Conservation (phyloP, 2,797 vertebrate genomes). For the Apodemus agrarius region DNA sequence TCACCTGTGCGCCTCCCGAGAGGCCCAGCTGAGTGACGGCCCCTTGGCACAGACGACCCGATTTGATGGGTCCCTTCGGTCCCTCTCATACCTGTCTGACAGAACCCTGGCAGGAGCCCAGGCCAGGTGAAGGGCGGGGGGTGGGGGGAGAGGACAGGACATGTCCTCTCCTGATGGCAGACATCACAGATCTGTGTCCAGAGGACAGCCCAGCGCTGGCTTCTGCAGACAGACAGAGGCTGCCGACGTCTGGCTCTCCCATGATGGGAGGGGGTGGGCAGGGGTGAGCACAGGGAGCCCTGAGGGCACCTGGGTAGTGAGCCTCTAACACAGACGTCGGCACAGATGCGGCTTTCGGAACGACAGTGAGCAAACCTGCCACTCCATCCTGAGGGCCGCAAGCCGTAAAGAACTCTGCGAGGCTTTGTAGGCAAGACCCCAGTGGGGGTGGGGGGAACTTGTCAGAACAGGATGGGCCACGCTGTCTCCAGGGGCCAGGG, state of each 20-base stretch:
- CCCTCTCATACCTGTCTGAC: background rate
- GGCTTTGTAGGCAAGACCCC: background rate
- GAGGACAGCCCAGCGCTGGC: background rate
- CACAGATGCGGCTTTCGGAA: accelerated
- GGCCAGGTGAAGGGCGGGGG: constrained; percentile 4
- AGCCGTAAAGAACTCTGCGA: background rate
- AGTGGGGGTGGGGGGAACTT: background rate
- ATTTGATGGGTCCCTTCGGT: background rate
- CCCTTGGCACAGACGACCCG: background rate
- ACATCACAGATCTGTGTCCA: background rate
- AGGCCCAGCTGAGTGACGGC: constrained; percentile 51
- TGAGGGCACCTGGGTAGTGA: accelerated
- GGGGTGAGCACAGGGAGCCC: background rate
- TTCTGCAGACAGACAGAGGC: background rate
- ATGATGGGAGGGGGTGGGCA: background rate
- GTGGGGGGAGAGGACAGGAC: background rate
- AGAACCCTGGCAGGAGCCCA: background rate
- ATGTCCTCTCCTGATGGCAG: background rate
- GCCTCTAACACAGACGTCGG: accelerated
- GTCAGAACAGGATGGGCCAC: no score
- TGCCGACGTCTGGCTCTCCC: background rate
- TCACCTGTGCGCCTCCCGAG: background rate
- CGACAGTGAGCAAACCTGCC: accelerated
- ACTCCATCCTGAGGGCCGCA: accelerated
- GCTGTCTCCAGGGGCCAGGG: background rate